Evolutionary conservation across 2,113 vertebrate genomes (phyloP), one percentile per base, ranked within the genome.

Genomic region (Hyperopisus bebe): DNA sequence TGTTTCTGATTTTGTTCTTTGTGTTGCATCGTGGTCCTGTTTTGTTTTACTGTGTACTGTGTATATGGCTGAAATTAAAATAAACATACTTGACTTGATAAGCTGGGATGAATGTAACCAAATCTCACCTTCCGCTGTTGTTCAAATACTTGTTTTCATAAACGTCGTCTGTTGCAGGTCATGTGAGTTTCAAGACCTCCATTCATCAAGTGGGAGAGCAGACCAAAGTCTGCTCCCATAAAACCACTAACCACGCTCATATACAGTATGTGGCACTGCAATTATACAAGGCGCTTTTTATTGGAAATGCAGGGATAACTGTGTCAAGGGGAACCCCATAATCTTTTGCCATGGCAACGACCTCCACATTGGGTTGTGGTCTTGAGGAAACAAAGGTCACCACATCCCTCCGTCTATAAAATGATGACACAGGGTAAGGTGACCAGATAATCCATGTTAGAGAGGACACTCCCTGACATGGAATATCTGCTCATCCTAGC

Each of bases 171-270:
- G 17, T n/a, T 10, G 24, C 17, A 48, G 42, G 35, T 17, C 53
- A 62, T 46, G 85, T 21, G 9, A 21, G 48, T 55, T 48, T 44
- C 42, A 48, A 84, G 13, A 24, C 42, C 39, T 11, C 44, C 80
- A 44, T 47, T 24, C 80, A 47, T 19, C 84, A 86, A 15, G 3
- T 10, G 2, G 53, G 46, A 62, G 27, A 88, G 35, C 51, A 46
- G 86, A 62, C 44, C 86, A 88, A 88, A 88, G 51, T 58, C 86
- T 88, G 8, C 35, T 62, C 35, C 35, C 19, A 62, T 88, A 88
- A 88, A 88, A 21, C 6, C 5, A 7, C 53, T 58, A 21, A 42
- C 53, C 21, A 3, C 44, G 1, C 19, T 62, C 19, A 8, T 58
- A 62, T 50, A 62, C 35, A 62, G 17, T 5, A 31, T 66, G 15